These are phyloP conservation scores for Sinocyclocheilus maitianheensis DNA, from an alignment of 2,113 vertebrate genomes.

Conservation along the genomic window DNA sequence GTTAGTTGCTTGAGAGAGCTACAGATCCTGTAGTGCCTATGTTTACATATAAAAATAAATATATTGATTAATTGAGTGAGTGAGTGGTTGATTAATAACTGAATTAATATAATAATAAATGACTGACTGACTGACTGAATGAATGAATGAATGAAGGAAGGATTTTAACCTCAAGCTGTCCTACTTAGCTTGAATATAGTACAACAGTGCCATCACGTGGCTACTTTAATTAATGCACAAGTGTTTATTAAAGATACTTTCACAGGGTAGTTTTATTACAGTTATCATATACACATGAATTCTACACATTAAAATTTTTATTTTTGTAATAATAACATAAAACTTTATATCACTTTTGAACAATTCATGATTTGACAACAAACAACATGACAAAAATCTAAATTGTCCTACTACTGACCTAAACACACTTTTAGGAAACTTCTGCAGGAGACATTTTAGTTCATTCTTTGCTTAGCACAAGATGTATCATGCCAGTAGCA, in stretches of 20 bases:
- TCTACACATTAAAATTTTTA: background rate
- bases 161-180: background rate
- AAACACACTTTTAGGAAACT: background rate
- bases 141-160: background rate
- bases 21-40: background rate
- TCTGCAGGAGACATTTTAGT: background rate
- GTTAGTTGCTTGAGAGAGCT: background rate
- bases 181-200: background rate
- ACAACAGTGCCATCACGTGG: constrained; percentile 53
- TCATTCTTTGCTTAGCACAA: background rate
- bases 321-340: background rate
- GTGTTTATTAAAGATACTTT: background rate
- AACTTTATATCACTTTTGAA: background rate
- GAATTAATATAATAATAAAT: background rate
- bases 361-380: background rate
- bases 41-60: background rate
- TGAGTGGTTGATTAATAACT: background rate
- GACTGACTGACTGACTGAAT: background rate
- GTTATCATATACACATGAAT: background rate
- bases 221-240: background rate
- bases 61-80: background rate
- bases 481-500: background rate
- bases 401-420: background rate
- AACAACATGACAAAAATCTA: background rate
- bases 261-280: background rate